These are phyloP conservation scores for Atethmia centrago DNA, from an alignment of 2,888 invertebrate genomes.

Conservation along the genomic window DNA sequence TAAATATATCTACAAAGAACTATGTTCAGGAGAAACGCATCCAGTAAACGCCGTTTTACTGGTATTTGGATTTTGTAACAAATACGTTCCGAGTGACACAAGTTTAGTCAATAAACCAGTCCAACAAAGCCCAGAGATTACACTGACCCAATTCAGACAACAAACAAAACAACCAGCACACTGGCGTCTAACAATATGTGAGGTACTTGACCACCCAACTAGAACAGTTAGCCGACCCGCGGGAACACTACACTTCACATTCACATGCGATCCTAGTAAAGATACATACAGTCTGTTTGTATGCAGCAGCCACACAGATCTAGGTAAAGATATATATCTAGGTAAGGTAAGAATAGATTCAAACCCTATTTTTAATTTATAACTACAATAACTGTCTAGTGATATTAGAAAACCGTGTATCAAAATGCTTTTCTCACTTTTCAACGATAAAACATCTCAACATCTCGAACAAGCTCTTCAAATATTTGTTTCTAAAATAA, in stretches of 20 bases:
- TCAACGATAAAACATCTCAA: too few relatives aligned
- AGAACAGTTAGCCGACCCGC: constrained; percentile 16
- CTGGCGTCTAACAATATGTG: constrained; percentile 20
- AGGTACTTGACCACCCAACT: constrained; percentile 24
- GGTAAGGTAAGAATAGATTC: too few relatives aligned
- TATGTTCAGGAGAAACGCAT: background rate
- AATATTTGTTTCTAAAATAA: background rate
- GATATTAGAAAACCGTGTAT: background rate
- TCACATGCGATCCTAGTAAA: background rate
- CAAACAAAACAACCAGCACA: constrained; percentile 35
- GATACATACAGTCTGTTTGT: background rate
- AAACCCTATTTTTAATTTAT: background rate
- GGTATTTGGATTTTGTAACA: background rate
- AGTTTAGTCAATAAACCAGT: background rate
- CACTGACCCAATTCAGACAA: constrained; percentile 16
- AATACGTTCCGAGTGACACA: background rate
- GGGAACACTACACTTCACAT: constrained; percentile 9
- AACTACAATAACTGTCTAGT: background rate
- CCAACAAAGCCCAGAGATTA: background rate
- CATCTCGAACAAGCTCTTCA: background rate
- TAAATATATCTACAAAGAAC: background rate
- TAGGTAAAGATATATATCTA: background rate
- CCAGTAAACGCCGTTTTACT: background rate
- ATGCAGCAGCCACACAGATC: background rate
- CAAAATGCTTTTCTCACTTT: background rate